phyloP scores from a whole-genome alignment of 2,888 invertebrate genomes.

The Lagria hirta region DNA sequence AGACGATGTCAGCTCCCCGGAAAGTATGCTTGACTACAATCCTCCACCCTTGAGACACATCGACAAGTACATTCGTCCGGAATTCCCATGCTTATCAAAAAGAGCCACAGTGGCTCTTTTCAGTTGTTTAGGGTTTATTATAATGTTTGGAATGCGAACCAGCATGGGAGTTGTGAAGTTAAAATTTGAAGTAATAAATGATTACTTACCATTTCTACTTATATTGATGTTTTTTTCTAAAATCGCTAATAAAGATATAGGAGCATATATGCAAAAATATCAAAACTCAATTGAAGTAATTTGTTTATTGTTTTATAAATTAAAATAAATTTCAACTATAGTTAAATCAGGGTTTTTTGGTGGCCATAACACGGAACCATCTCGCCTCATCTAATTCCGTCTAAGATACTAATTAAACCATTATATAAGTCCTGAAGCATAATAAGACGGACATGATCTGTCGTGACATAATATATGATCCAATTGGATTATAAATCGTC shows the following conservation, averaged over 20 bases:
- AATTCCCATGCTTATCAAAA: slow-evolving; percentile 83
- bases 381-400: too few relatives aligned
- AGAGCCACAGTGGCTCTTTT: slow-evolving; percentile 85
- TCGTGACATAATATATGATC: too few relatives aligned
- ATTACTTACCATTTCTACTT: background rate
- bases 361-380: too few relatives aligned
- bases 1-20: slow-evolving; percentile 68
- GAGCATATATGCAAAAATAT: background rate
- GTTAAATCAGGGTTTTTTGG: too few relatives aligned
- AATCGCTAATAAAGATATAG: slow-evolving; percentile 2
- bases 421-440: too few relatives aligned
- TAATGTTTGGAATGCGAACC: slow-evolving; percentile 97
- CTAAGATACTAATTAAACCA: too few relatives aligned
- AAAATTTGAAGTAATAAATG: slow-evolving; percentile 48
- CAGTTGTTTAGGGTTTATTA: slow-evolving; percentile 87
- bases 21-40: slow-evolving; percentile 80
- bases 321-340: too few relatives aligned
- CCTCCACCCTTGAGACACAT: slow-evolving; percentile 82
- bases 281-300: background rate
- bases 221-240: background rate
- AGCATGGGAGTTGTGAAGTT: slow-evolving; percentile 98
- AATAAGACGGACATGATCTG: too few relatives aligned
- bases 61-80: slow-evolving; percentile 83
- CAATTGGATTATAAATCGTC: too few relatives aligned
- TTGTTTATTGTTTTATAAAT: background rate